Evolutionary conservation across 1,140 invertebrate genomes (phyloP).

Genomic region (Drosophila bifasciata): DNA sequence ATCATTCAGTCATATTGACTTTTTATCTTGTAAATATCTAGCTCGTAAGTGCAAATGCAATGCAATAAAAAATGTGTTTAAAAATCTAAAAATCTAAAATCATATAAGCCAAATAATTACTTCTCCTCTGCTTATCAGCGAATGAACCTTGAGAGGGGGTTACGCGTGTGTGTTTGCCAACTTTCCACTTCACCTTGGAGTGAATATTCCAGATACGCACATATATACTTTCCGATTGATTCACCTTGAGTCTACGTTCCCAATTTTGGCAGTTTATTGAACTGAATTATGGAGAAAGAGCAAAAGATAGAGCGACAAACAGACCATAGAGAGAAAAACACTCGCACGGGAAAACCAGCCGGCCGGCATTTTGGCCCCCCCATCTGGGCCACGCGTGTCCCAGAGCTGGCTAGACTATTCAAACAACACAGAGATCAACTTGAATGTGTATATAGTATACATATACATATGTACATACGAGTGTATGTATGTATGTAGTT

Average conservation of each 20-base stretch:
- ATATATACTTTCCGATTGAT: slow-evolving; percentile 2
- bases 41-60: slow-evolving; percentile 39
- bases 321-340: slow-evolving; percentile 6
- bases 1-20: slow-evolving; percentile 73
- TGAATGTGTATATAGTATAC: background rate
- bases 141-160: slow-evolving; percentile 47
- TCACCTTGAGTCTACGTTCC: slow-evolving; percentile 53
- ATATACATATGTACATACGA: background rate
- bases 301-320: background rate
- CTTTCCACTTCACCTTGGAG: slow-evolving; percentile 37
- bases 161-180: slow-evolving; percentile 35
- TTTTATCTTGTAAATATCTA: slow-evolving; percentile 39
- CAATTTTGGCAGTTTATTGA: slow-evolving; percentile 55
- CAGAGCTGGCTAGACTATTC: slow-evolving; percentile 20
- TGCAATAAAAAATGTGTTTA: slow-evolving; percentile 39
- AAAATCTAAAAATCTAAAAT: background rate
- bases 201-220: background rate
- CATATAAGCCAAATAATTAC: slow-evolving; percentile 12
- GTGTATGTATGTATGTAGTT: slow-evolving; percentile 3
- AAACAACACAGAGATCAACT: no score
- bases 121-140: slow-evolving; percentile 58
- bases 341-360: slow-evolving; percentile 48
- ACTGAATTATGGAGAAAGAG: slow-evolving; percentile 20
- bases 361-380: slow-evolving; percentile 50
- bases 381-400: slow-evolving; percentile 28